Percentiles rank a stretch among this genome's conserved stretches.
phyloP scores from a whole-genome alignment of 2,113 vertebrate species.

The Percopsis transmontana region DNA sequence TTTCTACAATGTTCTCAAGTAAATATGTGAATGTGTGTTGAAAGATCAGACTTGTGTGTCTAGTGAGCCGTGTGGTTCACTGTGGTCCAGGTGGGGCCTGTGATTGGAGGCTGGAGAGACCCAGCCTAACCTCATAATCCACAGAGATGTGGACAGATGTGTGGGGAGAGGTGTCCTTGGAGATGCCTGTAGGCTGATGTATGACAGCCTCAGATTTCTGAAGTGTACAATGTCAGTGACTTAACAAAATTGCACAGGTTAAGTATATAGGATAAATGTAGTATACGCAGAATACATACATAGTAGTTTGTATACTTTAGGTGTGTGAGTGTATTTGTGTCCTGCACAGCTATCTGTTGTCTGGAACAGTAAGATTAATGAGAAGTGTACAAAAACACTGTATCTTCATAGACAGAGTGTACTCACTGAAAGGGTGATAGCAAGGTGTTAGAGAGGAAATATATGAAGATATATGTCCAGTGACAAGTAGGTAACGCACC shows the following conservation, averaged over 20 bases:
- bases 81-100: constrained; percentile 1
- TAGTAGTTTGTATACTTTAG: not conserved
- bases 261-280: too few species aligned
- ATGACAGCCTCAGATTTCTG: not conserved
- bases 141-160: not conserved
- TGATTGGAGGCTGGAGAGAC: not conserved
- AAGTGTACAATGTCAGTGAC: not conserved
- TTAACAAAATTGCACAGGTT: too few species aligned
- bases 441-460: constrained; percentile 8
- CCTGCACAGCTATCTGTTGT: constrained; percentile 35
- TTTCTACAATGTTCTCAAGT: too few species aligned
- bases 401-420: constrained; percentile 15
- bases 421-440: constrained; percentile 14
- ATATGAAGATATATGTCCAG: not conserved
- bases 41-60: constrained; percentile 28
- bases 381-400: constrained; percentile 16
- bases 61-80: constrained; percentile 1
- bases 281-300: constrained; percentile 7
- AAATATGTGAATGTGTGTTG: constrained; percentile 8
- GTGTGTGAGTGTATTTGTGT: not conserved
- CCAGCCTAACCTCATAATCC: not conserved
- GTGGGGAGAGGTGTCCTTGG: not conserved
- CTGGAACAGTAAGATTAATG: constrained; percentile 29
- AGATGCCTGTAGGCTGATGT: not conserved
- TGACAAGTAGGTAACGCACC: not conserved